Conservation (phyloP, 2,113 vertebrate genomes). For the Crocuta crocuta region DNA sequence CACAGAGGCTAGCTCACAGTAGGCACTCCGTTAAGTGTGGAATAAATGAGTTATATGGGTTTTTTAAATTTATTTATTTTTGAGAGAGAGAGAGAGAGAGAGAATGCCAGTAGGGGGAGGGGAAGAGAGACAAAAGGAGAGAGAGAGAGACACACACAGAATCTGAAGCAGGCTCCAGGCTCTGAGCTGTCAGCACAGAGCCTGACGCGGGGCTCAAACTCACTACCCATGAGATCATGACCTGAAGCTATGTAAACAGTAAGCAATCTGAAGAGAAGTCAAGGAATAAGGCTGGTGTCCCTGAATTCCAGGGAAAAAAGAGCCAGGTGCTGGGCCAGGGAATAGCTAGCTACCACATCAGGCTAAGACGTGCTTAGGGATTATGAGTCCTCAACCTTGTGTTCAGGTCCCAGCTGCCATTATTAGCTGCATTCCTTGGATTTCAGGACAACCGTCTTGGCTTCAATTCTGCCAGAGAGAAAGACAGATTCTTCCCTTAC, state of each 20-base stretch:
- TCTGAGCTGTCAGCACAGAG: too few species aligned
- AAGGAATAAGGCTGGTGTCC: background rate
- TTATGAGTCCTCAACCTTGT: background rate
- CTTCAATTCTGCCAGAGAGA: background rate
- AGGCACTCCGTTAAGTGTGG: background rate
- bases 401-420: background rate
- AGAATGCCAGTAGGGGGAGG: too few species aligned
- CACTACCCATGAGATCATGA: too few species aligned
- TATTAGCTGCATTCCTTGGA: background rate
- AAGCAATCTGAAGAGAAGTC: background rate
- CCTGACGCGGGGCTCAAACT: too few species aligned
- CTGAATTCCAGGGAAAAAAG: background rate
- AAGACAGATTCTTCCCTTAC: background rate
- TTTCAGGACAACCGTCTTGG: background rate
- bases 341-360: background rate
- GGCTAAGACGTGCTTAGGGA: background rate
- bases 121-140: too few species aligned
- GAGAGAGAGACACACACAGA: too few species aligned
- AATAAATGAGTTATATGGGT: background rate
- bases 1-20: background rate
- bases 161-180: too few species aligned
- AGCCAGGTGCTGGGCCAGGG: background rate
- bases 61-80: too few species aligned
- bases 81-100: too few species aligned
- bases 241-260: background rate